Base-by-base conservation (phyloP, 2,888 invertebrate species). In the Amphipyra berbera region DNA sequence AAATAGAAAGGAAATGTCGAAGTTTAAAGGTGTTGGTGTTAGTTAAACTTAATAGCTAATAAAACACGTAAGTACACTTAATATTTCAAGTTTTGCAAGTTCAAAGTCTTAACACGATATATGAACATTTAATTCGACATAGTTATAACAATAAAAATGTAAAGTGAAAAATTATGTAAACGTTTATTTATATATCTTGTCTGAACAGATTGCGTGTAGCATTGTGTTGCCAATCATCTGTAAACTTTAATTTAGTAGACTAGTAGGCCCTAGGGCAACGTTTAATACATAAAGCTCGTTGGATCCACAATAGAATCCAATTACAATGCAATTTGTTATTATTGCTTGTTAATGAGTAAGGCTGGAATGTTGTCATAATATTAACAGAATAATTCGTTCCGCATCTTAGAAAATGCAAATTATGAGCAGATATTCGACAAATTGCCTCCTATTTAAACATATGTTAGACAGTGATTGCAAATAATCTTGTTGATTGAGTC, bases 311-410 rank as follows among this genome's bases (percentile, higher is more conserved):
- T 61, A 60, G 65, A 69, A 64, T 56, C 50, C 45, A 77, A 77
- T 81, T 80, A 82, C 72, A 67, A 70, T 70, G 60, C 58, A 66
- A 66, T 81, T 75, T 70, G 58, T 66, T 68, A 77, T 74, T 80
- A 77, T 76, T 68, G 62, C 66, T 75, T 56, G 61, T 75, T 70
- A 75, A 74, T 71, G 56, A 68, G 56, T 69, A 74, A 73, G 69
- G 72, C 63, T 69, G 67, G 57, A 73, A 63, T 68, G 49, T 57
- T 44, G 50, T 47, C 64, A 58, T 54, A 53, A 49, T 56, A 61
- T 68, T 54, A 65, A 50, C 58, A 27, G 6, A 53, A 61, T 67
- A 45, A 73, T 77, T 59, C 44, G 59, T 76, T 75, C 47, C 64
- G 53, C 13, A 54, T 67, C 54, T 27, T 55, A 56, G 21, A 56